Percentiles rank a stretch among this genome's conserved stretches.
Evolutionary conservation across 2,888 invertebrate species (phyloP).

Genomic region (Rutpela maculata): DNA sequence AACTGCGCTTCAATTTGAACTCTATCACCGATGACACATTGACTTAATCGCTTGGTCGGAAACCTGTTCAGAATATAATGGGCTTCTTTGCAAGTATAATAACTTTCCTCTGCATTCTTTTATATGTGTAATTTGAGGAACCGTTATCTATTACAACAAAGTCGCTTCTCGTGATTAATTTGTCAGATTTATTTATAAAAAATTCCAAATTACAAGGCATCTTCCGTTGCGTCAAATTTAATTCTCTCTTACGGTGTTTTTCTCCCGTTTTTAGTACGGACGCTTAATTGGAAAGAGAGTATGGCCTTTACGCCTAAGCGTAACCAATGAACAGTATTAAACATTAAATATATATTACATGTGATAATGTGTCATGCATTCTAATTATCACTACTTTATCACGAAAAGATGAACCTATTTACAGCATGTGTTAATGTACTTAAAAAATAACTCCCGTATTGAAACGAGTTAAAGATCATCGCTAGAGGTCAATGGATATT

Average conservation of each 20-base stretch:
- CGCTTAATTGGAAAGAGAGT: not conserved
- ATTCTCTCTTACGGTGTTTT: not conserved
- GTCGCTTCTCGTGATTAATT: not conserved
- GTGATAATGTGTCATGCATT: not conserved
- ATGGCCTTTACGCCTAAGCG: not conserved
- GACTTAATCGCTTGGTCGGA: slow-evolving; percentile 15
- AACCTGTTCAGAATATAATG: slow-evolving; percentile 30
- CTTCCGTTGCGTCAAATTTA: not conserved
- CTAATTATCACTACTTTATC: not conserved
- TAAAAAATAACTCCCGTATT: not conserved
- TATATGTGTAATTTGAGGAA: slow-evolving; percentile 3
- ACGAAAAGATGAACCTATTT: not conserved
- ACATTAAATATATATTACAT: slow-evolving; percentile 1
- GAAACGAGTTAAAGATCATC: not conserved
- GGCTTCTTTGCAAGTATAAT: slow-evolving; percentile 29
- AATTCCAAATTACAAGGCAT: slow-evolving; percentile 1
- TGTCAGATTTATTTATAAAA: slow-evolving; percentile 8
- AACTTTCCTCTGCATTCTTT: slow-evolving; percentile 17
- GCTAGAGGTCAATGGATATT: slow-evolving; percentile 35
- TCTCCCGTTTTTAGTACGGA: not conserved
- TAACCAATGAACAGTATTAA: slow-evolving; percentile 4
- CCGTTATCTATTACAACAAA: slow-evolving; percentile 23
- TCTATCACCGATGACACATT: slow-evolving; percentile 11
- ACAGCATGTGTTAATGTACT: not conserved
- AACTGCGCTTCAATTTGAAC: not conserved